These are phyloP conservation scores for Helostoma temminkii DNA, from an alignment of 2,797 vertebrate genomes.

Conservation along the genomic window DNA sequence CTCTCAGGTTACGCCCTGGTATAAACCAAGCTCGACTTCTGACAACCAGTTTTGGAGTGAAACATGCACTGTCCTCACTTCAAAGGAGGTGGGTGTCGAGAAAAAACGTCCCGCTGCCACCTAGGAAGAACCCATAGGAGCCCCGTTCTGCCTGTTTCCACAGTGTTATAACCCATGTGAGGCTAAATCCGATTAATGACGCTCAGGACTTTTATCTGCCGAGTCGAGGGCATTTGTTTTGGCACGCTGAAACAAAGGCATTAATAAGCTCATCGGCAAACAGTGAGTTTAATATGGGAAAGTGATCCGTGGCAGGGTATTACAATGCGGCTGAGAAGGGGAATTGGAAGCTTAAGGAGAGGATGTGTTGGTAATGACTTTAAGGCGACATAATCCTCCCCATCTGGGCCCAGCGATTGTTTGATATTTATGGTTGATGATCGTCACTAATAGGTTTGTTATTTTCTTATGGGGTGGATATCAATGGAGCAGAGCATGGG, in stretches of 20 bases:
- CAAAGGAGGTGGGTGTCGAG: slow-evolving; percentile 77
- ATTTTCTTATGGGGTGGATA: slow-evolving; percentile 86
- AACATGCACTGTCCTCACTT: slow-evolving; percentile 81
- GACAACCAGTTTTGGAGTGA: slow-evolving; percentile 59
- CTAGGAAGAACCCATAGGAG: slow-evolving; percentile 68
- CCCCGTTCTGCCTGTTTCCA: slow-evolving; percentile 50
- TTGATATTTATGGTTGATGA: slow-evolving; percentile 91
- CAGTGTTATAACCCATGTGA: slow-evolving; percentile 61
- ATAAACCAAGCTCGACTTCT: slow-evolving; percentile 56
- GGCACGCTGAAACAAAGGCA: slow-evolving; percentile 83
- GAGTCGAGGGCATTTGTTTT: slow-evolving; percentile 78
- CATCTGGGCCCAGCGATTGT: slow-evolving; percentile 89
- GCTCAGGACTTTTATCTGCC: slow-evolving; percentile 82
- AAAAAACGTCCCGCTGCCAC: slow-evolving; percentile 67
- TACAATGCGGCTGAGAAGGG: slow-evolving; percentile 84
- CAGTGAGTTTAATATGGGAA: slow-evolving; percentile 88
- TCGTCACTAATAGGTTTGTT: slow-evolving; percentile 86
- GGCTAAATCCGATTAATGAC: slow-evolving; percentile 69
- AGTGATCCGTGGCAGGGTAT: slow-evolving; percentile 86
- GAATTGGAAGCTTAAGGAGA: slow-evolving; percentile 91
- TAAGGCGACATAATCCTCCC: slow-evolving; percentile 90
- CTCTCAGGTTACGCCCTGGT: slow-evolving; percentile 77
- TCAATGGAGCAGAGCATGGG: slow-evolving; percentile 71
- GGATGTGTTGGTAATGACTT: slow-evolving; percentile 92
- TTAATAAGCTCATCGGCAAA: slow-evolving; percentile 88